phyloP scores from a whole-genome alignment of 2,888 invertebrate species.

The Drosophila mimetica region DNA sequence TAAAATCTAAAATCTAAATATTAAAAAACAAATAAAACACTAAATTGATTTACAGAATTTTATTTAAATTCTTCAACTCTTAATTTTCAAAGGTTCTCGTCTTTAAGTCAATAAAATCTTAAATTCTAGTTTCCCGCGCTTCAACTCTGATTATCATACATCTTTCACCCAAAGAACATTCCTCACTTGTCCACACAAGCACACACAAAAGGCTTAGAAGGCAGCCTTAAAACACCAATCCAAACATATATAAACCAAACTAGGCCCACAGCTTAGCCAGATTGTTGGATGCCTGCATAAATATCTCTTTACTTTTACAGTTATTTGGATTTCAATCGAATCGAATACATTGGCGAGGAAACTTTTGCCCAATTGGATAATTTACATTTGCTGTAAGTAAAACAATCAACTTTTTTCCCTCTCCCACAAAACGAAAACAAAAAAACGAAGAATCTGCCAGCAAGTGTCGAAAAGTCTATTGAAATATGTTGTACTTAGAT shows the following conservation, averaged over 20 bases:
- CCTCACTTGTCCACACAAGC: constrained; percentile 33
- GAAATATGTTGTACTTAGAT: constrained; percentile 79
- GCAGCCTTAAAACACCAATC: constrained; percentile 2
- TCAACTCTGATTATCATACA: constrained; percentile 4
- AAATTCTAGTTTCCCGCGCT: not conserved
- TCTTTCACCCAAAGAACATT: constrained; percentile 25
- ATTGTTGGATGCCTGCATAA: constrained; percentile 33
- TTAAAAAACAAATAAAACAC: no score
- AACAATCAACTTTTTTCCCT: constrained; percentile 38
- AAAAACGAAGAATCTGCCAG: constrained; percentile 3
- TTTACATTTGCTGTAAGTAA: constrained; percentile 85
- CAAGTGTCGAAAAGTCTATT: constrained; percentile 76
- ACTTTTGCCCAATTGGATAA: constrained; percentile 84
- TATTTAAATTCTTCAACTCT: no score
- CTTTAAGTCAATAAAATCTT: not conserved
- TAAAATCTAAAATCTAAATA: no score
- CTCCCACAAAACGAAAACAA: constrained; percentile 3
- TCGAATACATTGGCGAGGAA: constrained; percentile 84
- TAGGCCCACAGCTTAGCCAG: constrained; percentile 21
- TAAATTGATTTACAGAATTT: no score
- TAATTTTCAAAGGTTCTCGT: no score
- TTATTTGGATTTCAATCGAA: constrained; percentile 84
- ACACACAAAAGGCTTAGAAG: constrained; percentile 15
- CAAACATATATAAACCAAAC: constrained; percentile 11
- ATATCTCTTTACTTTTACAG: constrained; percentile 78